Conservation (phyloP, 2,797 vertebrate species). For the Enteromius unitaeniatus region DNA sequence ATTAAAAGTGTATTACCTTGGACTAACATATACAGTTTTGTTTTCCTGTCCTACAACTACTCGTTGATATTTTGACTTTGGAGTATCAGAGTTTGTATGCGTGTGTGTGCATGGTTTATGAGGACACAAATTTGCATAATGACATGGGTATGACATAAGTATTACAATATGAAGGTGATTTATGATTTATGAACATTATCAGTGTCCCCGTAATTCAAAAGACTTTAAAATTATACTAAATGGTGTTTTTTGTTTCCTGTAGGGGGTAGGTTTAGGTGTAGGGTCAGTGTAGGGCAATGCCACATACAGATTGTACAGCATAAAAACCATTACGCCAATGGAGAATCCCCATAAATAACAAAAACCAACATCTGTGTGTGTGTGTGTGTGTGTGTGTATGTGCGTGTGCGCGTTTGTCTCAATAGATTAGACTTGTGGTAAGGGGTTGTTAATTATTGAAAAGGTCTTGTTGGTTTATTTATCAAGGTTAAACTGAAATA, state of each 20-base stretch:
- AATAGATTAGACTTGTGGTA: conserved; percentile 49
- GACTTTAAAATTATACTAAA: too few species aligned
- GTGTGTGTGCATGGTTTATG: background rate
- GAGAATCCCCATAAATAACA: too few species aligned
- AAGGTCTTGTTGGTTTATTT: conserved; percentile 62
- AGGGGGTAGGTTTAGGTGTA: too few species aligned
- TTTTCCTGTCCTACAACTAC: conserved; percentile 25
- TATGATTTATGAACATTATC: too few species aligned
- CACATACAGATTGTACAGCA: too few species aligned
- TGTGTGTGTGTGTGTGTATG: conserved; percentile 22
- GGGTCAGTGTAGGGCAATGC: too few species aligned
- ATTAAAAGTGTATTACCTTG: conserved; percentile 15
- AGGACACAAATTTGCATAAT: too few species aligned
- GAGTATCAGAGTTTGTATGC: background rate
- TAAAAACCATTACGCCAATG: too few species aligned
- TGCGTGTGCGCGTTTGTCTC: conserved; percentile 37
- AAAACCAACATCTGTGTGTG: background rate
- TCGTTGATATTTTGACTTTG: conserved; percentile 3
- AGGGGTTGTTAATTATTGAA: conserved; percentile 64
- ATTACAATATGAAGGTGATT: too few species aligned
- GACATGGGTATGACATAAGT: too few species aligned
- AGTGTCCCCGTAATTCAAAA: too few species aligned
- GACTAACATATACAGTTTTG: background rate
- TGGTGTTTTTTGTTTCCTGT: too few species aligned
- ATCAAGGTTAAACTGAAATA: conserved; percentile 68